phyloP scores from a whole-genome alignment of 2,797 vertebrate species.

The Pelobates cultripes region DNA sequence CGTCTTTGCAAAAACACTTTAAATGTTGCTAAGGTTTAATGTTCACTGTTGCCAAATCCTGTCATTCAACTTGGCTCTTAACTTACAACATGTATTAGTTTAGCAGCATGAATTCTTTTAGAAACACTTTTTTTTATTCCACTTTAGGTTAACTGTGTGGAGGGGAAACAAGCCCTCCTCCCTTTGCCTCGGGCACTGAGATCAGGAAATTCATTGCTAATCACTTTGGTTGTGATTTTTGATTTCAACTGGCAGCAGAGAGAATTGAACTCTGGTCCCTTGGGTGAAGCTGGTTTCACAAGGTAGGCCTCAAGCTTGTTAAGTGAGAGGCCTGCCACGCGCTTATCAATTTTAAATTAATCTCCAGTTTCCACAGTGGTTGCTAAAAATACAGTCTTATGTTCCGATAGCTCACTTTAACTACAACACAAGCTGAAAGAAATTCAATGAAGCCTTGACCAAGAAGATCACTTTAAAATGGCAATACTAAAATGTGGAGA shows the following conservation, averaged over 20 bases:
- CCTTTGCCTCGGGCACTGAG: slow-evolving; percentile 67
- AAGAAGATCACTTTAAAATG: slow-evolving; percentile 22
- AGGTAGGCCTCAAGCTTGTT: slow-evolving; percentile 77
- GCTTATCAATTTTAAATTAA: slow-evolving; percentile 80
- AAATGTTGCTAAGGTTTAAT: not conserved
- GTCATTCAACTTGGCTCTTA: slow-evolving; percentile 9
- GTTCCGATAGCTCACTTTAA: slow-evolving; percentile 67
- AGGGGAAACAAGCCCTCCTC: slow-evolving; percentile 56
- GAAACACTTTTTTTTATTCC: slow-evolving; percentile 50
- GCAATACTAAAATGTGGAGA: not conserved
- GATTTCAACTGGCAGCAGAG: slow-evolving; percentile 79
- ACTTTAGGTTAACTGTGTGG: slow-evolving; percentile 64
- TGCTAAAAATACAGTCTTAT: slow-evolving; percentile 75
- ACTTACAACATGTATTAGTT: slow-evolving; percentile 54
- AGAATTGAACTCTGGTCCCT: slow-evolving; percentile 75
- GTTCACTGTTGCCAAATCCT: slow-evolving; percentile 1
- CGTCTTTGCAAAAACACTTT: not conserved
- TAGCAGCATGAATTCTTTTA: slow-evolving; percentile 53
- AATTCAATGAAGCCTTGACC: slow-evolving; percentile 1
- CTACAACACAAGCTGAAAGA: slow-evolving; percentile 17
- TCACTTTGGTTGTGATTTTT: slow-evolving; percentile 79
- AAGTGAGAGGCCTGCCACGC: slow-evolving; percentile 69
- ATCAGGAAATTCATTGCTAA: slow-evolving; percentile 78
- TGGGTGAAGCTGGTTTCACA: slow-evolving; percentile 65
- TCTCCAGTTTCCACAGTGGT: slow-evolving; percentile 72